These are phyloP conservation scores for Pardalotus punctatus DNA, from an alignment of 2,113 vertebrate species.

Conservation along the genomic window DNA sequence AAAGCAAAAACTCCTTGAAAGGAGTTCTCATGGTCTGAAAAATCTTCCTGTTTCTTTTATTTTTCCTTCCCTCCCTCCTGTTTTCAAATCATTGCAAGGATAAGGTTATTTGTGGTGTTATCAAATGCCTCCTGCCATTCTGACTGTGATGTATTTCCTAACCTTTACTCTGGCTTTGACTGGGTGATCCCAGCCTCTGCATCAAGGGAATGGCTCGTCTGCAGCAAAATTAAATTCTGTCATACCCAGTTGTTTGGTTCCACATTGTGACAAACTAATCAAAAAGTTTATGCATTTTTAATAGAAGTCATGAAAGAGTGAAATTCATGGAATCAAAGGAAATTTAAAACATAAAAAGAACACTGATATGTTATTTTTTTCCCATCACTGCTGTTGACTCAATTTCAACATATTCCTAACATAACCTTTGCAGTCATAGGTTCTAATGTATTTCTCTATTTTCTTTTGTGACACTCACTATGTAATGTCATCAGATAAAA, in stretches of 20 bases:
- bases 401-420: not conserved
- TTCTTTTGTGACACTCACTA: not conserved
- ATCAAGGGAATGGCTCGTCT: slow-evolving; percentile 37
- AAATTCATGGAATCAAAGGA: slow-evolving; percentile 28
- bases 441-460: not conserved
- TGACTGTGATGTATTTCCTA: slow-evolving; percentile 53
- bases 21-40: slow-evolving; percentile 17
- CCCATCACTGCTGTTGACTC: not conserved
- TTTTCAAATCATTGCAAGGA: slow-evolving; percentile 46
- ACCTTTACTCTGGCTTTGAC: slow-evolving; percentile 56
- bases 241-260: slow-evolving; percentile 38
- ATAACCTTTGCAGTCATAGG: not conserved
- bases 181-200: slow-evolving; percentile 30
- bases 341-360: slow-evolving; percentile 9
- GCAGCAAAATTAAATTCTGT: slow-evolving; percentile 59
- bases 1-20: slow-evolving; percentile 28
- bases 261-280: slow-evolving; percentile 50
- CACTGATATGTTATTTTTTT: not conserved
- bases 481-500: not conserved
- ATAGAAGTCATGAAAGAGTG: slow-evolving; percentile 23
- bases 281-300: slow-evolving; percentile 53
- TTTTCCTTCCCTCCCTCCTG: not conserved
- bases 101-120: slow-evolving; percentile 47
- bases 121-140: slow-evolving; percentile 46
- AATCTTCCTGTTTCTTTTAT: slow-evolving; percentile 15